These are phyloP conservation scores for Malacosoma neustria DNA, from an alignment of 2,888 invertebrate genomes.

Conservation along the genomic window DNA sequence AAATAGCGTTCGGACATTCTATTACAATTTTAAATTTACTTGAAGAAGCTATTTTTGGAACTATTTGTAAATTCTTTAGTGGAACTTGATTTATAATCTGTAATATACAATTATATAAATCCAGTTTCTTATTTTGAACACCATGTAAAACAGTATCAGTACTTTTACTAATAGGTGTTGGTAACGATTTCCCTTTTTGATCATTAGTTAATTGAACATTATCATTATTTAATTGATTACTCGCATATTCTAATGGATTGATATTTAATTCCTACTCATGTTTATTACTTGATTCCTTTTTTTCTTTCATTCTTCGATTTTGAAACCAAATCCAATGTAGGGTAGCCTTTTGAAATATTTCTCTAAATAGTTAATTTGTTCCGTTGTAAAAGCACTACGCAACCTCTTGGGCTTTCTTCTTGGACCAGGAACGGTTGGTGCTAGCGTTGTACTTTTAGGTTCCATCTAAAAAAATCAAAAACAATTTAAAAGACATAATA, in stretches of 20 bases:
- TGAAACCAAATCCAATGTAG: conserved; percentile 90
- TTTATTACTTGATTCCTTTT: conserved; percentile 64
- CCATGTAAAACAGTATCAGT: conserved; percentile 2
- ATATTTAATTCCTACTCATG: conserved; percentile 19
- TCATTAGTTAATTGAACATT: conserved; percentile 26
- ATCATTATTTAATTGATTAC: conserved; percentile 31
- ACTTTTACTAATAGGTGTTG: conserved; percentile 11
- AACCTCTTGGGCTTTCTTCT: conserved; percentile 34
- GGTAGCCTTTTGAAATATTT: conserved; percentile 79
- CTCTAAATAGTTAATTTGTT: conserved; percentile 82
- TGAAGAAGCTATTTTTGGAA: too few relatives aligned
- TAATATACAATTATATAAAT: too few relatives aligned
- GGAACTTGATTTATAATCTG: too few relatives aligned
- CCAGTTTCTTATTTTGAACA: background rate
- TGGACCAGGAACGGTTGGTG: background rate
- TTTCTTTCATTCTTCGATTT: conserved; percentile 84
- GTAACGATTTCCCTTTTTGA: conserved; percentile 19
- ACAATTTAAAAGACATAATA: too few relatives aligned
- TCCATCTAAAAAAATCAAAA: too few relatives aligned
- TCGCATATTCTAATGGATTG: conserved; percentile 17
- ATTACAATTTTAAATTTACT: too few relatives aligned
- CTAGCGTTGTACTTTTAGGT: too few relatives aligned
- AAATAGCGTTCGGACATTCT: too few relatives aligned
- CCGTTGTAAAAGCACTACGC: conserved; percentile 82
- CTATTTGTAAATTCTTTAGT: too few relatives aligned